Evolutionary conservation across 2,113 vertebrate species (phyloP).

Genomic region (Fukomys damarensis): DNA sequence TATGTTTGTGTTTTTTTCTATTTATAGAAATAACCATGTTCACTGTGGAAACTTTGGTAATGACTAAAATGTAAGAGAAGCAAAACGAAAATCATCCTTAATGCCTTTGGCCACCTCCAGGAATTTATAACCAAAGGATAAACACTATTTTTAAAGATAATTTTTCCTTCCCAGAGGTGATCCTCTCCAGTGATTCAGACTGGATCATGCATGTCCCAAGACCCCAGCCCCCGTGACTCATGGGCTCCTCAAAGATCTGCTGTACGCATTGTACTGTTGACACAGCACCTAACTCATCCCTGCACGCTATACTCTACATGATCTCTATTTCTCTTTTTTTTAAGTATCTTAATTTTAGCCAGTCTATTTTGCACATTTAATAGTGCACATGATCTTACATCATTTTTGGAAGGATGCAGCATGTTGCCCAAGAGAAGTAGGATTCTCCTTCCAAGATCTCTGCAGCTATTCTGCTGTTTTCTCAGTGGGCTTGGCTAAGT

Average conservation of each 20-base stretch:
- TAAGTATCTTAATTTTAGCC: not conserved
- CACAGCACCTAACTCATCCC: not conserved
- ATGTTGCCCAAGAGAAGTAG: not conserved
- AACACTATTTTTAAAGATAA: not conserved
- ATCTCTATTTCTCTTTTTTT: not conserved
- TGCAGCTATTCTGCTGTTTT: not conserved
- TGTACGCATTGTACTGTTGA: not conserved
- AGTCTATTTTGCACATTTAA: conserved; percentile 1
- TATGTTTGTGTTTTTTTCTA: not conserved
- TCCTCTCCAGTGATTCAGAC: not conserved
- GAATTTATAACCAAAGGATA: conserved; percentile 22
- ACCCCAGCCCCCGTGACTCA: not conserved
- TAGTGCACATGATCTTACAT: not conserved
- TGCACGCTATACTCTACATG: too few relatives aligned
- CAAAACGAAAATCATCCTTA: not conserved
- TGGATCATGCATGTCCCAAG: not conserved
- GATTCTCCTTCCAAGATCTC: not conserved
- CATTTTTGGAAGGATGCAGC: not conserved
- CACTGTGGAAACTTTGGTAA: not conserved
- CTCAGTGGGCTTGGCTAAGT: not conserved
- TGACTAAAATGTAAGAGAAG: not conserved
- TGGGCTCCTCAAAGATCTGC: not conserved
- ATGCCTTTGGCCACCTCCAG: not conserved
- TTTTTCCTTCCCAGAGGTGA: not conserved
- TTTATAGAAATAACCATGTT: conserved; percentile 22